These are phyloP conservation scores for Saccopteryx bilineata DNA, from an alignment of 2,113 vertebrate genomes.

Conservation along the genomic window DNA sequence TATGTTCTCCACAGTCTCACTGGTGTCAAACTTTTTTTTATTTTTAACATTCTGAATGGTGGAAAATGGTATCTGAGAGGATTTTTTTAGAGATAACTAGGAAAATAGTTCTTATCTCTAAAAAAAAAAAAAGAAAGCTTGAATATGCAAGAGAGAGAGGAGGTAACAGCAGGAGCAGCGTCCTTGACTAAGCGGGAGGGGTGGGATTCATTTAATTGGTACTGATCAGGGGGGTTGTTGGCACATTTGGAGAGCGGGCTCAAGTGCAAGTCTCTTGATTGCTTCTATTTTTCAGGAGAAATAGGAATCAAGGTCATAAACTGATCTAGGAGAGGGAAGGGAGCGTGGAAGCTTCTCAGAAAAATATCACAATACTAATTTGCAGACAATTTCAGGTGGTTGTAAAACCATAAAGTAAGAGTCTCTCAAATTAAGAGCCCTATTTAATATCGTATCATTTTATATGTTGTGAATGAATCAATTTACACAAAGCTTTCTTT, in stretches of 20 bases:
- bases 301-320: background rate
- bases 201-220: background rate
- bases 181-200: background rate
- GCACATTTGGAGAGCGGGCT: background rate
- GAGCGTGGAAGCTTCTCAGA: background rate
- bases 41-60: background rate
- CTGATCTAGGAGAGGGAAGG: background rate
- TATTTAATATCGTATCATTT: constrained; percentile 19
- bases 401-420: constrained; percentile 15
- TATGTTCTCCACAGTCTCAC: background rate
- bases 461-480: constrained; percentile 13
- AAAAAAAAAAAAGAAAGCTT: background rate
- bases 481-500: constrained; percentile 25
- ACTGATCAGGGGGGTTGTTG: background rate
- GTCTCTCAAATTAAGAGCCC: background rate
- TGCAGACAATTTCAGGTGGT: constrained; percentile 13
- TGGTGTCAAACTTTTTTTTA: background rate
- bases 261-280: background rate
- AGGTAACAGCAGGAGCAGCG: background rate
- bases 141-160: background rate
- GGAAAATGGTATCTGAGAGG: background rate
- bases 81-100: background rate
- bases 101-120: background rate
- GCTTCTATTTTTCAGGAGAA: constrained; percentile 24
- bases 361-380: background rate